Evolutionary conservation across 2,797 vertebrate species (phyloP), one percentile per base, ranked within the genome.

Genomic region (Enteromius unitaeniatus): DNA sequence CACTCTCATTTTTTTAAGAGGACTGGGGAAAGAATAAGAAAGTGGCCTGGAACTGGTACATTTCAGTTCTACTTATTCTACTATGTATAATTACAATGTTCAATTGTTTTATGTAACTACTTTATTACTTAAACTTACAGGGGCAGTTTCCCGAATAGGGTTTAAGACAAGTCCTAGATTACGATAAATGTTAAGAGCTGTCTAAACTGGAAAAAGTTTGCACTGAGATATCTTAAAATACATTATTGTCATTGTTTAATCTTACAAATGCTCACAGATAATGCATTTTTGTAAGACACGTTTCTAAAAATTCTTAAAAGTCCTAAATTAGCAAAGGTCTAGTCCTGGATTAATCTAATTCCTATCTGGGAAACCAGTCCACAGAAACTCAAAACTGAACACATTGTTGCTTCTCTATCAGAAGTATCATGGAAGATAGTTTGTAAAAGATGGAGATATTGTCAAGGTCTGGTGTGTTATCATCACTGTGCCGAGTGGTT

Each of bases 401-500:
- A 21, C 47, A 51, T 2, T 37, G 28, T n/a, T 34, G 10, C 49
- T 53, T 73, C 3, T 1, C 21, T 55, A 15, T 58, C 21, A 58
- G 34, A 76, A 23, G 31, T 76, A 55, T 14, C 3, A 40, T 26
- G 42, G 26, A 45, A 89, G 88, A 86, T 85, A 67, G 53, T 74
- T 84, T 87, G 76, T 84, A 23, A 84, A 40, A 76, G 37, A 34
- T 45, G 62, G 75, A 82, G 65, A 80, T 74, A 86, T 72, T 64
- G 67, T 23, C 58, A 26, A 79, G 87, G 72, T 81, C 85, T 84
- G 77, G 70, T 65, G 79, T 67, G 84, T 62, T 75, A 75, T 81
- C 80, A 40, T 81, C 83, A 34, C 84, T 81, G 81, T 88, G 89
- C 88, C 89, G 85, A 91, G 92, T 87, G 85, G 89, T 80, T 87